Evolutionary conservation across 2,888 invertebrate genomes (phyloP).

Genomic region (Blera fallax): DNA sequence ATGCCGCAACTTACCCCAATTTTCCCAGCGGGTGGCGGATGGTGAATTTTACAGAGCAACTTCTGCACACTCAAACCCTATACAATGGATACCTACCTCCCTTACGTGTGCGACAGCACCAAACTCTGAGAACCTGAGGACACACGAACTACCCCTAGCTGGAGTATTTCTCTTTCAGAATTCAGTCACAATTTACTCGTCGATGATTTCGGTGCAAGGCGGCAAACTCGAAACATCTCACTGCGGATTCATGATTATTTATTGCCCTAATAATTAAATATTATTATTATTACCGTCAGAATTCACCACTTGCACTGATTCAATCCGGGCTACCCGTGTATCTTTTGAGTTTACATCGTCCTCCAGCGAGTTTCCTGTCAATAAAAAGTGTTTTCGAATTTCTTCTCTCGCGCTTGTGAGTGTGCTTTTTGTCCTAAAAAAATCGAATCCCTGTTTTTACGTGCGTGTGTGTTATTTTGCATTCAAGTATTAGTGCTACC

Average conservation of each 20-base stretch:
- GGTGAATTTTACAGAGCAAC: constrained; percentile 46
- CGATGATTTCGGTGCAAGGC: constrained; percentile 56
- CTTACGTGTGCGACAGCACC: constrained; percentile 15
- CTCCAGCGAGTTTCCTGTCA: constrained; percentile 29
- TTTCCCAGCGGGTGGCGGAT: constrained; percentile 22
- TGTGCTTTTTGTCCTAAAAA: constrained; percentile 4
- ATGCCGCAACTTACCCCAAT: constrained; percentile 69
- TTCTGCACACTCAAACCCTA: constrained; percentile 19
- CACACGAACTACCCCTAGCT: constrained; percentile 40
- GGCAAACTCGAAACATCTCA: constrained; percentile 24
- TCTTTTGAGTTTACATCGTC: neutral
- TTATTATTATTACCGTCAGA: constrained; percentile 20
- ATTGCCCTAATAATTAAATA: constrained; percentile 30
- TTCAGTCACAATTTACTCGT: constrained; percentile 63
- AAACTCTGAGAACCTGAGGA: constrained; percentile 34
- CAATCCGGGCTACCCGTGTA: neutral
- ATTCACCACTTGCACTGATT: constrained; percentile 36
- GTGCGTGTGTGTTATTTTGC: neutral
- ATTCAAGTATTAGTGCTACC: constrained; percentile 5
- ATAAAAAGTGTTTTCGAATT: constrained; percentile 44
- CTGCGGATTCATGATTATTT: constrained; percentile 60
- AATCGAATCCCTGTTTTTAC: constrained; percentile 44
- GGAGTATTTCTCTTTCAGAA: constrained; percentile 15
- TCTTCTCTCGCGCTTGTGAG: constrained; percentile 24
- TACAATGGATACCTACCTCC: neutral